These are phyloP conservation scores for Mola mola DNA, from an alignment of 2,113 vertebrate genomes.

Conservation along the genomic window DNA sequence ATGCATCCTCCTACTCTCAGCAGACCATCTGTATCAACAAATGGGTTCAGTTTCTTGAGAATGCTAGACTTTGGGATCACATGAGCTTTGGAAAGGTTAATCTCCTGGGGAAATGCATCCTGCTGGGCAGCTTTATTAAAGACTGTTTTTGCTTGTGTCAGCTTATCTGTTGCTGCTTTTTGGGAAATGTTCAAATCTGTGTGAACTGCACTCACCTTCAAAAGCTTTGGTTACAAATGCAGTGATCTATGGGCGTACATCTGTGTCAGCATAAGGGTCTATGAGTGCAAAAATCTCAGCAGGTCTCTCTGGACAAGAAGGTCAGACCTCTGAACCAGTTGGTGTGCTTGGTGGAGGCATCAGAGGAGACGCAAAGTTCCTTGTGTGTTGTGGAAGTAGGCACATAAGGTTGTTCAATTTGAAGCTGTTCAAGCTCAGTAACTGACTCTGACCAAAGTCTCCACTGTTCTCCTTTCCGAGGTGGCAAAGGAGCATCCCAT, in stretches of 20 bases:
- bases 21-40: neutral
- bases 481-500: neutral
- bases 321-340: neutral
- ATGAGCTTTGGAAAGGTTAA: neutral
- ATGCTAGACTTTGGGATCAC: neutral
- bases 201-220: neutral
- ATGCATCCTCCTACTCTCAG: neutral
- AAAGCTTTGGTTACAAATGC: neutral
- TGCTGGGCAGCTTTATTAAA: neutral
- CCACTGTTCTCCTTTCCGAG: neutral
- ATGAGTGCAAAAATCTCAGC: neutral
- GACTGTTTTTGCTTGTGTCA: neutral
- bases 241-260: neutral
- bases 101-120: neutral
- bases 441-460: neutral
- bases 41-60: neutral
- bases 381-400: neutral
- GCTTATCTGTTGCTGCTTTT: neutral
- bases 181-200: neutral
- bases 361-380: neutral
- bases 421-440: neutral
- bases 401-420: neutral
- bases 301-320: neutral
- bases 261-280: constrained; percentile 1
- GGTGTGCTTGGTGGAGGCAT: neutral